Percentiles rank a stretch among this genome's conserved stretches.
Conservation (phyloP, 2,888 invertebrate species). For the Fissipunctia ypsillon region DNA sequence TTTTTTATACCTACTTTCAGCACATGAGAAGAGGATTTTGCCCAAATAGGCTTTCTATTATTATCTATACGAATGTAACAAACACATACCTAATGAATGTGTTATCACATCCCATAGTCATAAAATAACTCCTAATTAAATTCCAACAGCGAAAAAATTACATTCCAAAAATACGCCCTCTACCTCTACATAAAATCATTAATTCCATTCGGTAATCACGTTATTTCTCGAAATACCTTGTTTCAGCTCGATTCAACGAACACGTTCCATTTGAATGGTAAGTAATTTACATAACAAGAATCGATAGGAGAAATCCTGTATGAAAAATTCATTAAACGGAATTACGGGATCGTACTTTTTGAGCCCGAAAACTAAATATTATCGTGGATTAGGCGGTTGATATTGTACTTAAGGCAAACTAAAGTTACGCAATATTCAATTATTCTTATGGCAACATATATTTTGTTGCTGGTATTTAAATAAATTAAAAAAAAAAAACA, state of each 20-base stretch:
- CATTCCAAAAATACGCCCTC: neutral
- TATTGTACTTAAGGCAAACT: neutral
- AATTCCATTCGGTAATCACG: constrained; percentile 3
- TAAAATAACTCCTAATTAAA: constrained; percentile 22
- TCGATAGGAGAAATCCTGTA: constrained; percentile 3
- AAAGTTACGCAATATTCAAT: neutral
- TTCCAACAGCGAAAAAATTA: neutral
- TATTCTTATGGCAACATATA: neutral
- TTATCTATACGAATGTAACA: neutral
- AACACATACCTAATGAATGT: neutral
- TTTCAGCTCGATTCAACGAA: constrained; percentile 11
- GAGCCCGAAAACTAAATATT: neutral
- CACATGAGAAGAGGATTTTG: neutral
- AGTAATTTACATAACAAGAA: neutral
- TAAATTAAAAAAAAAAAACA: too few relatives aligned
- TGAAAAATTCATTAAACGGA: neutral
- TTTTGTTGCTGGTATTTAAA: neutral
- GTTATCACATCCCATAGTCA: neutral
- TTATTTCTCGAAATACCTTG: neutral
- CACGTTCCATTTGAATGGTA: constrained; percentile 10
- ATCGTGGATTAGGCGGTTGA: neutral
- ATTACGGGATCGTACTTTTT: neutral
- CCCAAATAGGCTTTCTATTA: neutral
- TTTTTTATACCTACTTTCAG: neutral
- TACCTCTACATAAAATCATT: neutral